Base-by-base conservation (phyloP, 2,888 invertebrate genomes). In the Zygogramma bicolorata region DNA sequence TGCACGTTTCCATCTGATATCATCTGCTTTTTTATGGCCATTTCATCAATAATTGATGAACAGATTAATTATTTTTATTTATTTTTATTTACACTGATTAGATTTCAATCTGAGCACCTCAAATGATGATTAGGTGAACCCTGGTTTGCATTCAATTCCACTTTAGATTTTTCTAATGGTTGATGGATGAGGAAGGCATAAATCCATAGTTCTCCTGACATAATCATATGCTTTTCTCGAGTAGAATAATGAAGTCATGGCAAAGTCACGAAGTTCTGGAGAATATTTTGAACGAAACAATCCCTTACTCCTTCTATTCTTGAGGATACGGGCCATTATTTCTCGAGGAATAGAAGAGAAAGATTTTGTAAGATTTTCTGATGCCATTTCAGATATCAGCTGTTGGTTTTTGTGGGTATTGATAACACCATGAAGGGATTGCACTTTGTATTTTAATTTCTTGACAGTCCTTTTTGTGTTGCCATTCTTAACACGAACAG, bases 161-260 rank as follows among this genome's bases (percentile, higher is more conserved):
- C 29, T 58, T 6, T 58, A 29, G 3, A 58, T 61, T 57, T 69
- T 68, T 60, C 71, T 59, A 3, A 71, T 71, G 8, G 66, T 66
- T 25, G 42, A 40, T 15, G 53, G 62, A 58, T 68, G 63, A 3
- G 71, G 73, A 18, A 73, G 67, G 15, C 42, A 29, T 18, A 66
- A 53, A 27, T 60, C 29, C 59, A 75, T 71, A 10, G 42, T 63
- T 49, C 29, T 62, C 38, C 71, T 1, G 2, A 75, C 70, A 71
- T 60, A 69, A 38, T 75, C 65, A 67, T 75, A 74, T 31, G 73
- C 73, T 58, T 73, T 75, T 1, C 25, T 29, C 0, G 73, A 75
- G 61, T 71, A 73, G 38, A 75, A 73, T 25, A 71, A 69, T 34
- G 73, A 57, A 8, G 71, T 73, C 15, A 46, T 38, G 3, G 75